These are phyloP conservation scores for Drosophila chauvacae DNA, from an alignment of 1,140 invertebrate genomes.

Conservation along the genomic window DNA sequence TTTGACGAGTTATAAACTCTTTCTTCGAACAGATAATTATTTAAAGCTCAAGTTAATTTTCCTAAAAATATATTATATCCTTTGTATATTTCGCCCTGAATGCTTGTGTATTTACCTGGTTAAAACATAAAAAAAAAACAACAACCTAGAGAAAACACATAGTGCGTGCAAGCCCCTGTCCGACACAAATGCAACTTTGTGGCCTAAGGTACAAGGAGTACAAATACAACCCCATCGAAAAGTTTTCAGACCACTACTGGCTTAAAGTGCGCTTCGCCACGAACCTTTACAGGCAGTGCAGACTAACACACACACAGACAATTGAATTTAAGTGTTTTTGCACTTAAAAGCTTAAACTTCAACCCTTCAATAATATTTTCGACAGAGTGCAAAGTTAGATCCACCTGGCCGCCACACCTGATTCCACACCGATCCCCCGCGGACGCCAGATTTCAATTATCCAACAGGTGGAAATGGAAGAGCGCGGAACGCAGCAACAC, in stretches of 20 bases:
- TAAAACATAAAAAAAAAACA: neutral
- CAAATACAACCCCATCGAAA: conserved; percentile 63
- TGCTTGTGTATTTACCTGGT: neutral
- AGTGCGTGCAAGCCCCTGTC: neutral
- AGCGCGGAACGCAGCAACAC: conserved; percentile 8
- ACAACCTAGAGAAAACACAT: conserved; percentile 1
- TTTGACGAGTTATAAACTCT: no score
- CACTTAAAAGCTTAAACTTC: conserved; percentile 82
- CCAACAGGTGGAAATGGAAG: conserved; percentile 34
- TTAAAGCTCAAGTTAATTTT: neutral
- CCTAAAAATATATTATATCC: no score
- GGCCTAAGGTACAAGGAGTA: conserved; percentile 52
- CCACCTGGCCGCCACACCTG: conserved; percentile 31
- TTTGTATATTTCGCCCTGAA: neutral
- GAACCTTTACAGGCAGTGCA: conserved; percentile 33
- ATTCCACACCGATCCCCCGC: neutral
- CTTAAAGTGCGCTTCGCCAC: conserved; percentile 64
- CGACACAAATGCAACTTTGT: conserved; percentile 61
- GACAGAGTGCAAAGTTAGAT: conserved; percentile 72
- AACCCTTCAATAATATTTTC: conserved; percentile 82
- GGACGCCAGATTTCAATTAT: conserved; percentile 58
- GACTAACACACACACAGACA: conserved; percentile 48
- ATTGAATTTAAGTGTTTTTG: conserved; percentile 80
- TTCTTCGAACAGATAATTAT: neutral
- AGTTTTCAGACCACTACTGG: conserved; percentile 63